Evolutionary conservation across 2,888 invertebrate genomes (phyloP).

Genomic region (Tetranychus piercei): DNA sequence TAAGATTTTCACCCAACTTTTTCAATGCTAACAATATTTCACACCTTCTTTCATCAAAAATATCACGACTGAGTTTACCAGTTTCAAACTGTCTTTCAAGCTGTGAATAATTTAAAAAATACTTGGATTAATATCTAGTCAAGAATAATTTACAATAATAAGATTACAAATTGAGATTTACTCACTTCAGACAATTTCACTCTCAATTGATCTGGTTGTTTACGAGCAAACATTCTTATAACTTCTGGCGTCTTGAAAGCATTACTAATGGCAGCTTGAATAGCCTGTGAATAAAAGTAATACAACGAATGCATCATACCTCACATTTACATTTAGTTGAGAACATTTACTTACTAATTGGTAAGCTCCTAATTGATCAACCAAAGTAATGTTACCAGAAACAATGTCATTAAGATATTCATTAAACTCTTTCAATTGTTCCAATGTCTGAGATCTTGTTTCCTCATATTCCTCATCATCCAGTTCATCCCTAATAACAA

Average conservation of each 20-base stretch:
- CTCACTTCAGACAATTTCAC: conserved; percentile 40
- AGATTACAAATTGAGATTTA: neutral
- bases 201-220: conserved; percentile 46
- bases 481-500: conserved; percentile 41
- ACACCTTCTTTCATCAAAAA: conserved; percentile 39
- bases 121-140: neutral
- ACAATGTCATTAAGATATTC: conserved; percentile 43
- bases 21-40: conserved; percentile 38
- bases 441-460: conserved; percentile 48
- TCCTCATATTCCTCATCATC: conserved; percentile 47
- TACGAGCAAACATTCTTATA: conserved; percentile 49
- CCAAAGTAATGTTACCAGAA: conserved; percentile 46
- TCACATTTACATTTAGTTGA: neutral
- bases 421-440: conserved; percentile 50
- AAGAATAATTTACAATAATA: neutral
- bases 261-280: conserved; percentile 51
- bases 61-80: conserved; percentile 40
- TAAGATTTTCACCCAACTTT: conserved; percentile 35
- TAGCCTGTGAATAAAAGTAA: conserved; percentile 38
- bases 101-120: conserved; percentile 17
- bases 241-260: conserved; percentile 57
- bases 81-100: conserved; percentile 43
- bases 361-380: conserved; percentile 46
- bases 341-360: conserved; percentile 40
- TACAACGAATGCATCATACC: too few relatives aligned